Base-by-base conservation (phyloP, 1,140 invertebrate genomes). In the Rhysida immarginata region DNA sequence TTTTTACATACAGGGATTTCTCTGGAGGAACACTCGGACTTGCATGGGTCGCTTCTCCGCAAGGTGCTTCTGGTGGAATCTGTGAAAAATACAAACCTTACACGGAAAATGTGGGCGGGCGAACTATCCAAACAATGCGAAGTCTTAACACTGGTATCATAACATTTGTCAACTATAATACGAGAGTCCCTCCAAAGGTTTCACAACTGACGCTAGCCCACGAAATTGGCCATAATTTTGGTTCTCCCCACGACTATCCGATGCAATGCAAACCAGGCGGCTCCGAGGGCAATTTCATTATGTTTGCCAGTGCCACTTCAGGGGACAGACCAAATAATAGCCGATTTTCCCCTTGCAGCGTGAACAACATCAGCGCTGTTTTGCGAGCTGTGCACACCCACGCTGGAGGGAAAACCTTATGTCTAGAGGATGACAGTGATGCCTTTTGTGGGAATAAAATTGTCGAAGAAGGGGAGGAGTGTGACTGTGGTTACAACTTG, bases 401-500 rank as follows among this genome's bases (percentile, higher is more conserved):
- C n/a, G 35, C n/a, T n/a, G n/a, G n/a, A n/a, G n/a, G n/a, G n/a
- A n/a, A n/a, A n/a, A n/a, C n/a, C n/a, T n/a, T n/a, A n/a, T n/a
- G n/a, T n/a, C n/a, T n/a, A n/a, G n/a, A n/a, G n/a, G n/a, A n/a
- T n/a, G n/a, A n/a, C n/a, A n/a, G n/a, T n/a, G n/a, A 89, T 57
- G 89, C 95, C 24, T 99, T 98, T 77, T 99, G 96, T 74, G 96
- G 96, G 16, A 99, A 99, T 70, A 95, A 96, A 74, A 96, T 99
- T 65, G 91, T 96, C 0, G 96, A 99, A 71, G 84, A 83, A 26
- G 92, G 88, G 14, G 96, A 99, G 71, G 87, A 99, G 72, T 99
- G 96, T 67, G 96, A 99, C 71, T 99, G 96, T 69, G 96, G 96
- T 23, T 99, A 95, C 68, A 87, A 94, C 65, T 81, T 87, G 55